phyloP scores from a whole-genome alignment of 2,888 invertebrate species.

The Pheosia tremula region DNA sequence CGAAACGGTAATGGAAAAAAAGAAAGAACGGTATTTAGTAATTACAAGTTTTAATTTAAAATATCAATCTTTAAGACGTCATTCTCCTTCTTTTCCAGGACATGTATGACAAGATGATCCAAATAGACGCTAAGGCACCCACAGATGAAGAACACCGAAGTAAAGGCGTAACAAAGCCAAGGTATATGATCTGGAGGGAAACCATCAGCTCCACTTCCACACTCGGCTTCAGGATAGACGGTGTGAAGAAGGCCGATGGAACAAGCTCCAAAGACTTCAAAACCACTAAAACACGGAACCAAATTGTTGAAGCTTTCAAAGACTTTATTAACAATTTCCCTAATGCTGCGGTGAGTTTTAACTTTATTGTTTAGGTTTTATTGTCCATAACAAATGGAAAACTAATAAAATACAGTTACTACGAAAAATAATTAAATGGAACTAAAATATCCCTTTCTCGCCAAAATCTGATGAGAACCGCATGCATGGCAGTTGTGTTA shows the following conservation, averaged over 20 bases:
- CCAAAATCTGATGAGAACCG: too few relatives aligned
- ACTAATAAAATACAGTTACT: too few relatives aligned
- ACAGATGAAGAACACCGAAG: slow-evolving; percentile 94
- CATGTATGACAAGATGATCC: slow-evolving; percentile 99
- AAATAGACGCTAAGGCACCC: slow-evolving; percentile 95
- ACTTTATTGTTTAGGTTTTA: neutral
- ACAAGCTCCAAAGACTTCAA: slow-evolving; percentile 98
- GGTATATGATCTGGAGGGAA: slow-evolving; percentile 98
- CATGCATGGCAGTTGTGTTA: too few relatives aligned
- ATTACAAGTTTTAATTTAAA: neutral
- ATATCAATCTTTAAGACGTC: neutral
- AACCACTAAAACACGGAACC: slow-evolving; percentile 93
- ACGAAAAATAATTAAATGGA: too few relatives aligned
- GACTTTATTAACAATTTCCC: slow-evolving; percentile 93
- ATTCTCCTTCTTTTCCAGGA: slow-evolving; percentile 84
- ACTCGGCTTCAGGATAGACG: slow-evolving; percentile 98
- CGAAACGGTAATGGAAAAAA: too few relatives aligned
- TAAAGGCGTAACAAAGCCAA: slow-evolving; percentile 96
- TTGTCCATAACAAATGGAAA: too few relatives aligned
- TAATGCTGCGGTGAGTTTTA: slow-evolving; percentile 88
- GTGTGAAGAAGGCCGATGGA: slow-evolving; percentile 94
- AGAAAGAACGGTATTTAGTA: too few relatives aligned
- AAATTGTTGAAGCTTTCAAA: slow-evolving; percentile 91
- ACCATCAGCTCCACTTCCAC: slow-evolving; percentile 98
- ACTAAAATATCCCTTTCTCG: too few relatives aligned